These are phyloP conservation scores for Caenorhabditis wallacei DNA, from an alignment of 2,888 invertebrate genomes.

Conservation along the genomic window DNA sequence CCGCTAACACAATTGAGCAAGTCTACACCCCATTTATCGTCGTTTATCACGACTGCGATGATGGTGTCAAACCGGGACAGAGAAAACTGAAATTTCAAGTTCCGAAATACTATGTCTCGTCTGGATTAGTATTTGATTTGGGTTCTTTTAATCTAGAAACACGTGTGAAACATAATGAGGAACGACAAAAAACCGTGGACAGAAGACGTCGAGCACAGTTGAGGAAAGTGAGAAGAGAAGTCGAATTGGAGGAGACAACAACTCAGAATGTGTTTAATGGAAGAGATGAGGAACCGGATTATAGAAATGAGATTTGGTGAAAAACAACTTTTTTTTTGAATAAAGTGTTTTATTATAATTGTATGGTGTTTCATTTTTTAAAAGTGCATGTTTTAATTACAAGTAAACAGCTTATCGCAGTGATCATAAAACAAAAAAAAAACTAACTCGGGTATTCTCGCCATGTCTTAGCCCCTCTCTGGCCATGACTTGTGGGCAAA, in stretches of 20 bases:
- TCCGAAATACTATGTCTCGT: constrained; percentile 64
- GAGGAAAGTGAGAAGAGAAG: constrained; percentile 1
- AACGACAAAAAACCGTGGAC: constrained; percentile 58
- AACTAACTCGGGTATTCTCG: neutral
- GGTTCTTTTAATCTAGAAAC: constrained; percentile 69
- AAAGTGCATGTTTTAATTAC: neutral
- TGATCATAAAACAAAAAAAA: neutral
- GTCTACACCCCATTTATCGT: constrained; percentile 50
- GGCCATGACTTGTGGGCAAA: too few species aligned
- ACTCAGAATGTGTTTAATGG: constrained; percentile 35
- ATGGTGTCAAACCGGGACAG: constrained; percentile 73
- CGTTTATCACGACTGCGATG: constrained; percentile 72
- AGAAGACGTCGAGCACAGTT: constrained; percentile 25
- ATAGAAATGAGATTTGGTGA: constrained; percentile 62
- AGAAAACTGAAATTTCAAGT: constrained; percentile 70
- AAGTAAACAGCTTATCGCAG: constrained; percentile 20
- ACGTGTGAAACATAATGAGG: constrained; percentile 65
- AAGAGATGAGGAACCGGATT: constrained; percentile 56
- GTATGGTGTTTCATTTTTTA: neutral
- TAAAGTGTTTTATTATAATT: constrained; percentile 10
- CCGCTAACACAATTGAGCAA: constrained; percentile 23
- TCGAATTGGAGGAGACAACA: constrained; percentile 12
- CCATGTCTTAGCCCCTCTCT: too few species aligned
- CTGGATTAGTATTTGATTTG: constrained; percentile 60
- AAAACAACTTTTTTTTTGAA: neutral